Evolutionary conservation across 2,797 vertebrate genomes (phyloP), one percentile per base, ranked within the genome.

Genomic region (Sebastes oblongus): DNA sequence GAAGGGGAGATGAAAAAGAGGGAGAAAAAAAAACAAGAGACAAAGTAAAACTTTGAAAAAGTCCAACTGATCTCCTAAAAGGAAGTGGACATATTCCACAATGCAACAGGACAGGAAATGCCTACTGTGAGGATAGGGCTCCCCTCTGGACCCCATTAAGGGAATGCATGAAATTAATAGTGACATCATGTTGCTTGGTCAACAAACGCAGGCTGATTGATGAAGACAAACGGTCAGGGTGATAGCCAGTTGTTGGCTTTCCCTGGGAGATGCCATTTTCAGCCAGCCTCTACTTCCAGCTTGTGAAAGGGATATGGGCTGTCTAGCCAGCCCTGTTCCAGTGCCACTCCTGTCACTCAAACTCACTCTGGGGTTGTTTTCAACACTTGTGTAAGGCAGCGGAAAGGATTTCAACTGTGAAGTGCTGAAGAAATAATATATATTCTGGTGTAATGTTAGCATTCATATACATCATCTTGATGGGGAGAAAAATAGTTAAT

Each of bases 171-270:
- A 97, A 97, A 97, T 97, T 95, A 97, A 96, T 96, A 95, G 94
- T 96, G 95, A 96, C 96, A 96, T 91, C 95, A 94, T 92, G 95
- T 96, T 97, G 94, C 95, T 96, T 90, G 87, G 96, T 97, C 97
- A 97, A 97, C 95, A 97, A 96, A 96, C 87, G 84, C 25, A 4
- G 79, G 86, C 94, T 97, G 96, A 97, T 95, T 96, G 96, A 97
- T 96, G 96, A 96, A 95, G 95, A 95, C 96, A 96, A 96, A 95
- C 89, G 92, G 92, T 94, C 95, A 92, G 94, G 93, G 93, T 94
- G 94, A 94, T 94, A 85, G 94, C 94, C 94, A 94, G 95, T 95
- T 96, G 95, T 94, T 94, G 94, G 93, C 92, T 94, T 95, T 95
- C 92, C 93, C 93, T 86, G 66, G 92, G 94, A 94, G 93, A 94